Evolutionary conservation across 2,888 invertebrate species (phyloP).

Genomic region (Plutella xylostella): DNA sequence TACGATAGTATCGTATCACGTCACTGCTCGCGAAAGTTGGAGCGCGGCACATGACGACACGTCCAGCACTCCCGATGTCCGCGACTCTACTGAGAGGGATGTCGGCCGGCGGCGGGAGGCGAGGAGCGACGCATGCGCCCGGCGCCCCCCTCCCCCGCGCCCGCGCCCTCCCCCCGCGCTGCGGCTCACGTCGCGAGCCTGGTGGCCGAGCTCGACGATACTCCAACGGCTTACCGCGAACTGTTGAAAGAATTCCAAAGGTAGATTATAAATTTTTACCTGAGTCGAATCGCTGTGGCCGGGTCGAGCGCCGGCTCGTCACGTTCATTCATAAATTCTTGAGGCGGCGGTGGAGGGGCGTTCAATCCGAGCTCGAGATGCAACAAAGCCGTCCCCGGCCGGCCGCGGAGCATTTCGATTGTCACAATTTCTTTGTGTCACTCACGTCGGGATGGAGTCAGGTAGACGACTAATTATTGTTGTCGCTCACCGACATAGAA

Average conservation of each 20-base stretch:
- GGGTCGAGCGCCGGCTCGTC: conserved; percentile 51
- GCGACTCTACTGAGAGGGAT: conserved; percentile 59
- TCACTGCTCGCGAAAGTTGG: conserved; percentile 68
- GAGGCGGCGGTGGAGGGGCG: conserved; percentile 34
- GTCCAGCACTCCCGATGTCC: conserved; percentile 51
- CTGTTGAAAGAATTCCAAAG: conserved; percentile 65
- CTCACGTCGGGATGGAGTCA: conserved; percentile 42
- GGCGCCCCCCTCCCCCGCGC: conserved; percentile 61
- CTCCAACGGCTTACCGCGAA: conserved; percentile 45
- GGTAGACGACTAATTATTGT: conserved; percentile 59
- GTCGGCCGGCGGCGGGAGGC: conserved; percentile 51
- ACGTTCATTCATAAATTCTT: conserved; percentile 70
- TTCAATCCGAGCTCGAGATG: conserved; percentile 30
- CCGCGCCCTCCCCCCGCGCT: conserved; percentile 43
- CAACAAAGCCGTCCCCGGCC: conserved; percentile 33
- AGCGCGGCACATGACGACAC: conserved; percentile 74
- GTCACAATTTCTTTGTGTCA: conserved; percentile 50
- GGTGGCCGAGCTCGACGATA: conserved; percentile 28
- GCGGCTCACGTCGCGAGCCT: conserved; percentile 13
- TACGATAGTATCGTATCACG: conserved; percentile 58
- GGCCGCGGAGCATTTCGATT: conserved; percentile 42
- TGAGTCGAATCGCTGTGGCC: conserved; percentile 32
- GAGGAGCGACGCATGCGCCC: conserved; percentile 61
- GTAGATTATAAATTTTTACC: conserved; percentile 61
- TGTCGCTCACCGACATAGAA: conserved; percentile 31